These are phyloP conservation scores for Drosophila planitibia DNA, from an alignment of 2,888 invertebrate genomes.

Conservation along the genomic window DNA sequence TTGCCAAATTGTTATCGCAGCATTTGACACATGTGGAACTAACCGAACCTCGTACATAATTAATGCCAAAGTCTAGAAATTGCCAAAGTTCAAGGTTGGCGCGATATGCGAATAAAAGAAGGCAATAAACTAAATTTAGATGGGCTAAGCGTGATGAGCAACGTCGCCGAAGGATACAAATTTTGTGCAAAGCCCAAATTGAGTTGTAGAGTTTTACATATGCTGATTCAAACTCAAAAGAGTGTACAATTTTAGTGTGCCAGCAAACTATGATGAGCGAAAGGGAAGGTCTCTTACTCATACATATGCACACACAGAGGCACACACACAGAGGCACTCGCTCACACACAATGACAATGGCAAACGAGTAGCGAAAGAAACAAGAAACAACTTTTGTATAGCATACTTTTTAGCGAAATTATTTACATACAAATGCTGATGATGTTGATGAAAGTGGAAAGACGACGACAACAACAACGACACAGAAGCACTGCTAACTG, in stretches of 20 bases:
- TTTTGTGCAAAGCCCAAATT: slow-evolving; percentile 27
- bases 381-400: slow-evolving; percentile 59
- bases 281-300: slow-evolving; percentile 34
- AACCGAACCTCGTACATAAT: slow-evolving; percentile 66
- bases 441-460: slow-evolving; percentile 66
- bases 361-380: slow-evolving; percentile 32
- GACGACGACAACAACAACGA: slow-evolving; percentile 26
- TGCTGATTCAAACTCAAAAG: slow-evolving; percentile 44
- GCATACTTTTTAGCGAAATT: slow-evolving; percentile 67
- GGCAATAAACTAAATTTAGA: slow-evolving; percentile 26
- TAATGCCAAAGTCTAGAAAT: slow-evolving; percentile 50
- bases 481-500: slow-evolving; percentile 25
- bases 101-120: slow-evolving; percentile 12
- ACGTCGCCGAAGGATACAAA: slow-evolving; percentile 9
- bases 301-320: slow-evolving; percentile 1
- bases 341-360: slow-evolving; percentile 37
- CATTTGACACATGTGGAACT: slow-evolving; percentile 61
- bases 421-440: slow-evolving; percentile 69
- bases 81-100: slow-evolving; percentile 55
- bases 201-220: slow-evolving; percentile 45
- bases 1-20: slow-evolving; percentile 71
- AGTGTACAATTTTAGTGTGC: slow-evolving; percentile 33
- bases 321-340: background rate
- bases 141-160: slow-evolving; percentile 7
- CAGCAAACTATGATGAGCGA: slow-evolving; percentile 46